Conservation (phyloP, 2,113 vertebrate genomes). For the Manacus vitellinus region DNA sequence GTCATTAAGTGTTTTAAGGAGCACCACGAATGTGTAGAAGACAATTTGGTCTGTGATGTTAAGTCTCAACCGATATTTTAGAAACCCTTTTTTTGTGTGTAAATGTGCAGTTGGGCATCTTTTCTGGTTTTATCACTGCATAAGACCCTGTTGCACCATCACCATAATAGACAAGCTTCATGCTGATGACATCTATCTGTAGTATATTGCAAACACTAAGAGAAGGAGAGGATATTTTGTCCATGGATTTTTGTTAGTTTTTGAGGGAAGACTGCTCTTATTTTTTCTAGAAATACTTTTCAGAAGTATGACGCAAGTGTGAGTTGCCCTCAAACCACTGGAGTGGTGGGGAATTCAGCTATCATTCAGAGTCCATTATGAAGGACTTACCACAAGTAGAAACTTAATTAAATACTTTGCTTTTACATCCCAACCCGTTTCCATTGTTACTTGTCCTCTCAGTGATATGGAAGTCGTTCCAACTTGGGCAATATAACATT, state of each 20-base stretch:
- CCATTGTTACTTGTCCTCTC: neutral
- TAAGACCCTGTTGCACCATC: neutral
- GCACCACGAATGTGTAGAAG: neutral
- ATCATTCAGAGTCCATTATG: neutral
- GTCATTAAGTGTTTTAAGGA: neutral
- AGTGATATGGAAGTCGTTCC: neutral
- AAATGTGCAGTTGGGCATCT: neutral
- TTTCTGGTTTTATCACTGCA: neutral
- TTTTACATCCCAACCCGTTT: neutral
- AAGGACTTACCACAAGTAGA: neutral
- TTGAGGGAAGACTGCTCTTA: neutral
- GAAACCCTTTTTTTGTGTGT: neutral
- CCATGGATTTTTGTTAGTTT: neutral
- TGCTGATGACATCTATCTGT: neutral
- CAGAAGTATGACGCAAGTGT: neutral
- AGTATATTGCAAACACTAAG: neutral
- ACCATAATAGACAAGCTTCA: neutral
- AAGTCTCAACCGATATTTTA: neutral
- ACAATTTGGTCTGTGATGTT: neutral
- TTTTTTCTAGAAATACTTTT: neutral
- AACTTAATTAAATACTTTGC: neutral
- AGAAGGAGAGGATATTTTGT: neutral
- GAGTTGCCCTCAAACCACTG: neutral
- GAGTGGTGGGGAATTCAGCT: neutral
- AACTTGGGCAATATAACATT: neutral